Evolutionary conservation across 2,797 vertebrate genomes (phyloP), one percentile per base, ranked within the genome.

Genomic region (Chromobotia macracanthus): DNA sequence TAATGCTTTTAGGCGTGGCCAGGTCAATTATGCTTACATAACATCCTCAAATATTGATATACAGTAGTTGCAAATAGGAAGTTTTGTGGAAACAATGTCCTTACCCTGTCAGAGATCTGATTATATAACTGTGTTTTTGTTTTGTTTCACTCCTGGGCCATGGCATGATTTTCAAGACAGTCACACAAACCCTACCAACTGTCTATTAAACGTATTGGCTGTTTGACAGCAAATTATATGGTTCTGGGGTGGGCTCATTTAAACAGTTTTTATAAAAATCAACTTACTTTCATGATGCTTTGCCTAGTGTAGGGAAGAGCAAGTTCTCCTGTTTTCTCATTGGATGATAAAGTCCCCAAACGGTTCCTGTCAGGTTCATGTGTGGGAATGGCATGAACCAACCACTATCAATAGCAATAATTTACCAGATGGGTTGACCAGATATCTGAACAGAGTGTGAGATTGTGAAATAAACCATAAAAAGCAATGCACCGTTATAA

Each of bases 171-270:
- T 74, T 50, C 21, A 75, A 48, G 38, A 21, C 41, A 65, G 51
- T 53, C 63, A 50, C 19, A 68, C 51, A 19, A 35, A 46, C 65
- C 51, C 38, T 16, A 68, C 38, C 63, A 82, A 66, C 75, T 82
- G 68, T 77, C 80, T 77, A 60, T 77, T 82, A 72, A 53, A 53
- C 25, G 19, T 82, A 72, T 77, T 68, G 18, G 46, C 21, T 2
- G 5, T n/a, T 73, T 82, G 74, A 82, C 61, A 82, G 63, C 28
- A 72, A 67, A 77, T 77, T 44, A 72, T 65, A 77, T 58, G 58
- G 38, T 60, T 77, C 46, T 0, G 10, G 23, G 21, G 18, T 53
- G 35, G 35, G 51, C 60, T 65, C 35, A 50, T 50, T 53, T 21
- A 58, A 75, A 80, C 48, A 58, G 55, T 64, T 35, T 64, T 72